These are phyloP conservation scores for Pantala flavescens DNA, from an alignment of 1,140 invertebrate genomes.

Conservation along the genomic window DNA sequence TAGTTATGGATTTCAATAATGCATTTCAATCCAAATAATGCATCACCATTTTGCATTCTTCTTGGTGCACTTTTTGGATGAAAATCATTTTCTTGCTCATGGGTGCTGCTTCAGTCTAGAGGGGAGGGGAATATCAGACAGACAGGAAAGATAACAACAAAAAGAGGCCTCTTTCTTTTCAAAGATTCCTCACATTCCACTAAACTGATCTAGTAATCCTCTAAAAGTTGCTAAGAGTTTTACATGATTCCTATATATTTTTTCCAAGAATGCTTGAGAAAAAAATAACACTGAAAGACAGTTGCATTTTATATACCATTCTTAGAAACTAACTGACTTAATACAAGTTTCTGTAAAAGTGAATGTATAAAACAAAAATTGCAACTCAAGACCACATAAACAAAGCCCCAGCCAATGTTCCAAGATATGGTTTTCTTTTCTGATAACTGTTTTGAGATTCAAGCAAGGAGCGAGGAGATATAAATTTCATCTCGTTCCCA, in stretches of 20 bases:
- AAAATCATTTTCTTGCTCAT: not conserved
- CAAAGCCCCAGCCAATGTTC: too few relatives aligned
- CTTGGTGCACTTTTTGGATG: not conserved
- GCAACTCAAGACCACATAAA: not conserved
- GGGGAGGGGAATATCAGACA: not conserved
- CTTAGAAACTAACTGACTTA: not conserved
- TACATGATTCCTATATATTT: not conserved
- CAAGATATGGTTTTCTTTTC: too few relatives aligned
- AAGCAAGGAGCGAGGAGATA: not conserved
- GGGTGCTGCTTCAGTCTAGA: not conserved
- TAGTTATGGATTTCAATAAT: too few relatives aligned
- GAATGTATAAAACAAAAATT: too few relatives aligned
- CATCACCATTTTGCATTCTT: not conserved
- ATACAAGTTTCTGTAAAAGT: too few relatives aligned
- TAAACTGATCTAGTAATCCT: slow-evolving; percentile 11
- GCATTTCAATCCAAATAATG: too few relatives aligned
- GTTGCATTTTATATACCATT: slow-evolving; percentile 2
- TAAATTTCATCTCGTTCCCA: not conserved
- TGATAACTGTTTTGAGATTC: too few relatives aligned
- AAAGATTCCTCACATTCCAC: slow-evolving; percentile 14
- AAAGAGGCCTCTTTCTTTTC: not conserved
- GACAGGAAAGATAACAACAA: not conserved
- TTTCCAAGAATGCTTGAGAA: not conserved
- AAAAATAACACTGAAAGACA: not conserved
- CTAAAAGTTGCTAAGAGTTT: not conserved